These are phyloP conservation scores for Phrynosoma blainvillii DNA, from an alignment of 2,113 vertebrate species.

Conservation along the genomic window DNA sequence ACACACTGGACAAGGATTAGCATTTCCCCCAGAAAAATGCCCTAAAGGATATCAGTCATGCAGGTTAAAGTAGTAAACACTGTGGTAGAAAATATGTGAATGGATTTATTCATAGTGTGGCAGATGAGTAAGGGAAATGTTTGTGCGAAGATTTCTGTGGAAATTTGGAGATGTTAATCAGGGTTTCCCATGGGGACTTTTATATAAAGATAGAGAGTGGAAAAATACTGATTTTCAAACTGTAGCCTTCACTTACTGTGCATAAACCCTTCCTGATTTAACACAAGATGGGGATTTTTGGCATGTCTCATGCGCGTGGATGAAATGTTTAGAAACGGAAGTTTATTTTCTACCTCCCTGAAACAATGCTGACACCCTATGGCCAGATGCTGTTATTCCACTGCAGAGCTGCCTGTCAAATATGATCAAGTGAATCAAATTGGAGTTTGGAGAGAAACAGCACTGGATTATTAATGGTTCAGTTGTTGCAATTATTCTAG, in stretches of 20 bases:
- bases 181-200: not conserved
- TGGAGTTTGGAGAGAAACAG: not conserved
- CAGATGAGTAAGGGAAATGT: slow-evolving; percentile 1
- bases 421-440: not conserved
- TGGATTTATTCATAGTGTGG: not conserved
- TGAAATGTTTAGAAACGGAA: not conserved
- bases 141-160: not conserved
- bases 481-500: no score
- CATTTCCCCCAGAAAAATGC: not conserved
- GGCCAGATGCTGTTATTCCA: slow-evolving; percentile 32
- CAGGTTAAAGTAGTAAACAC: not conserved
- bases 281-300: not conserved
- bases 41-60: not conserved
- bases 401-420: not conserved
- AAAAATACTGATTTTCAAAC: not conserved
- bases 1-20: not conserved
- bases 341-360: rapidly evolving
- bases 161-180: not conserved
- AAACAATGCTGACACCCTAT: slow-evolving; percentile 63
- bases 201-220: not conserved
- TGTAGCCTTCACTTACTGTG: not conserved
- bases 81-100: not conserved
- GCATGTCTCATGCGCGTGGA: not conserved
- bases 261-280: not conserved
- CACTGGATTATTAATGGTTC: no score